Base-by-base conservation (phyloP, 2,888 invertebrate genomes). In the Athalia cordata region DNA sequence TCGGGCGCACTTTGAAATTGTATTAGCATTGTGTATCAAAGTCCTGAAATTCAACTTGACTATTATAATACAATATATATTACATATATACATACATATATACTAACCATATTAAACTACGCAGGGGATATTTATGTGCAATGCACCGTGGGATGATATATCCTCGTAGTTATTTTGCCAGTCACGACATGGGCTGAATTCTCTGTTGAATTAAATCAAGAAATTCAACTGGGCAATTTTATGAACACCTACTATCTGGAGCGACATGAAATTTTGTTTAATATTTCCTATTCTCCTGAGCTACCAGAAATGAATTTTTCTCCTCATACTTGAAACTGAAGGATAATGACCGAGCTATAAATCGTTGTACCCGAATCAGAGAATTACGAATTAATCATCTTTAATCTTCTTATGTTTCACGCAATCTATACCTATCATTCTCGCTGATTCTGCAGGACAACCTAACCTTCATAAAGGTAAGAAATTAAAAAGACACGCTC, bases 401-500 rank as follows among this genome's bases (percentile, higher is more conserved):
- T 5, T 29, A 50, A 49, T 7, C 49, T 75, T 62, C 62, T 11
- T 75, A 50, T 79, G 59, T 82, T 85, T 80, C 79, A 82, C 64
- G 81, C 74, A 15, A 64, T 9, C 52, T 67, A 43, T 29, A 29
- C 29, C 0, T 29, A 1, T 29, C 2, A 29, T 29, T 29, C 2
- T 29, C 49, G 52, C 47, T 15, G 43, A 45, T 50, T 9, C 43
- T 83, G 55, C 91, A 94, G 94, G 94, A 94, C 85, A 94, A 94
- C 87, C 93, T 93, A 91, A 94, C 94, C 70, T 94, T 94, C 87
- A 94, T 94, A 85, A 94, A 94, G 93, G 94, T 94, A 90, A 92
- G 93, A 62, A 9, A 70, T 55, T 4, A n/a, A 11, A n/a, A 55
- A 55, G n/a, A 55, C n/a, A 29, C 29, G 29, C n/a, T 55, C 55